phyloP scores from a whole-genome alignment of 2,113 vertebrate genomes.

The Chrysemys picta region DNA sequence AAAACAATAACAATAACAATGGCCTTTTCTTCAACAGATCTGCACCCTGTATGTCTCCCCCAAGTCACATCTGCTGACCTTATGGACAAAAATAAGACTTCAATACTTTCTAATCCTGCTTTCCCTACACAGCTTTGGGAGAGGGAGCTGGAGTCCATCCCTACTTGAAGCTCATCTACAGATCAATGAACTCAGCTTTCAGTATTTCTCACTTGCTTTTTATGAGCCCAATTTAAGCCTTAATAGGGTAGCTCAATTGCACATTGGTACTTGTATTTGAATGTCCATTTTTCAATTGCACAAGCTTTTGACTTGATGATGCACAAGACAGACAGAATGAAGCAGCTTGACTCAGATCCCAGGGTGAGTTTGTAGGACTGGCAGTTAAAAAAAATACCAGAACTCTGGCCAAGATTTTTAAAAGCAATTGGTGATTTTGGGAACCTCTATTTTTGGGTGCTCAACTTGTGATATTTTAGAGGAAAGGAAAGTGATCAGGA shows the following conservation, averaged over 20 bases:
- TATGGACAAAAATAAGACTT: slow-evolving; percentile 44
- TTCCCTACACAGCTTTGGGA: slow-evolving; percentile 29
- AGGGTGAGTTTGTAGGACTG: neutral
- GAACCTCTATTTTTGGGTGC: neutral
- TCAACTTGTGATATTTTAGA: neutral
- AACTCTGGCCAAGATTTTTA: neutral
- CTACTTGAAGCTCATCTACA: neutral
- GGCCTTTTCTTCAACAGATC: slow-evolving; percentile 29
- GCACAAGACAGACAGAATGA: neutral
- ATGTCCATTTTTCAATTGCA: neutral
- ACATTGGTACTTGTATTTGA: neutral
- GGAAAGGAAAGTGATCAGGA: too few relatives aligned
- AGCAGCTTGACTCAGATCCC: neutral
- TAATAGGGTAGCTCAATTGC: neutral
- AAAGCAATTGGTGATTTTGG: neutral
- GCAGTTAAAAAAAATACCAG: neutral
- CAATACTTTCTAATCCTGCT: slow-evolving; percentile 39
- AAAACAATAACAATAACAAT: slow-evolving; percentile 9
- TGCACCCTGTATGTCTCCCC: neutral
- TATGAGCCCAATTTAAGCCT: neutral
- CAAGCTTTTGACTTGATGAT: slow-evolving; percentile 19
- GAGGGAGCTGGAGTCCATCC: neutral
- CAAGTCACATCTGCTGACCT: fast-evolving
- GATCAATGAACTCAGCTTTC: neutral
- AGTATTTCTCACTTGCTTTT: neutral